phyloP scores from a whole-genome alignment of 2,797 vertebrate species.

The Aeoliscus strigatus region DNA sequence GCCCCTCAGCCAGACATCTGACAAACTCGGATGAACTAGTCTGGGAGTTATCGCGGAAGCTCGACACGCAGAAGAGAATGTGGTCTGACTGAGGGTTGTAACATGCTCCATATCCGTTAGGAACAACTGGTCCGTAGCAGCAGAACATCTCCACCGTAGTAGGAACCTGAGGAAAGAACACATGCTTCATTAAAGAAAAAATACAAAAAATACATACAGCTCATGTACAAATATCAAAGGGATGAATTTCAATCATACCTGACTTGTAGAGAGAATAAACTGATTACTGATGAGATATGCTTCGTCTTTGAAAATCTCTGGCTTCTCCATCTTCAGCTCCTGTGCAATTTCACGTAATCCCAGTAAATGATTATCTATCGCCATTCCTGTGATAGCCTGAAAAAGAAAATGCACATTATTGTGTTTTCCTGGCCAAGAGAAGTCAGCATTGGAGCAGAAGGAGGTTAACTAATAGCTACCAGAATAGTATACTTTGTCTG shows the following conservation, averaged over 20 bases:
- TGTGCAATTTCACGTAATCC: slow-evolving; percentile 84
- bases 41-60: slow-evolving; percentile 70
- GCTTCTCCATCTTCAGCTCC: slow-evolving; percentile 80
- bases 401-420: slow-evolving; percentile 2
- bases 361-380: slow-evolving; percentile 93
- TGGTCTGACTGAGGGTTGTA: slow-evolving; percentile 91
- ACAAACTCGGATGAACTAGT: slow-evolving; percentile 81
- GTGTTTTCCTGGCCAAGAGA: background rate
- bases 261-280: slow-evolving; percentile 95
- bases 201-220: background rate
- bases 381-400: slow-evolving; percentile 90
- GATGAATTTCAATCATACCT: slow-evolving; percentile 69
- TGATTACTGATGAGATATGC: slow-evolving; percentile 84
- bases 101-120: slow-evolving; percentile 87
- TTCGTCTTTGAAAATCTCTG: slow-evolving; percentile 89
- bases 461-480: slow-evolving; percentile 70
- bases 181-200: slow-evolving; percentile 8
- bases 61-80: slow-evolving; percentile 74
- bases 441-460: background rate
- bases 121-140: slow-evolving; percentile 94
- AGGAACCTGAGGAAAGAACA: slow-evolving; percentile 79
- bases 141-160: slow-evolving; percentile 93
- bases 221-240: background rate
- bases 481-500: slow-evolving; percentile 90
- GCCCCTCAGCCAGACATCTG: slow-evolving; percentile 78